Conservation (phyloP, 2,797 vertebrate species). For the Petrocephalus sullivani region DNA sequence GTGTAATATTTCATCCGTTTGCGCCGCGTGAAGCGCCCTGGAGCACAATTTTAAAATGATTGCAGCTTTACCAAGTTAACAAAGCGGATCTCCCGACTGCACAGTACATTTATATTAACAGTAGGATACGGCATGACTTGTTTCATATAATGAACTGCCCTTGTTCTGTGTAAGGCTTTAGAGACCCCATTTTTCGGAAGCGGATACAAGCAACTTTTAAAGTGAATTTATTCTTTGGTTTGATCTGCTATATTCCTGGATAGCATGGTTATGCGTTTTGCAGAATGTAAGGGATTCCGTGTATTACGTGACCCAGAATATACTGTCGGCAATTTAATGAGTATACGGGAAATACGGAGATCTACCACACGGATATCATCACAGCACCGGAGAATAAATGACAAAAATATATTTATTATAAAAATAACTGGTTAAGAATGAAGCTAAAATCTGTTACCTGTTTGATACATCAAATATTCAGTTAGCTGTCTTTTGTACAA, state of each 20-base stretch:
- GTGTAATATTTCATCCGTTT: constrained; percentile 13
- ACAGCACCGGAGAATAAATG: not conserved
- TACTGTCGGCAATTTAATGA: not conserved
- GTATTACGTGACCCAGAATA: not conserved
- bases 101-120: not conserved
- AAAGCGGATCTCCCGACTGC: not conserved
- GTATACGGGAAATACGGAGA: not conserved
- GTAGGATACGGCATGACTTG: not conserved
- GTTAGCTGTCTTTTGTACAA: not conserved
- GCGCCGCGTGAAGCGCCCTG: constrained; percentile 3
- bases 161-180: not conserved
- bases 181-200: not conserved
- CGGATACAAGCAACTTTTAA: not conserved
- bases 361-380: not conserved
- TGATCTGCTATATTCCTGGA: not conserved
- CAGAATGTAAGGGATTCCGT: not conserved
- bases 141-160: not conserved
- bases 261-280: not conserved
- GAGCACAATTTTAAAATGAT: constrained; percentile 11
- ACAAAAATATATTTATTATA: not conserved
- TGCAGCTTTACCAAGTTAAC: constrained; percentile 11
- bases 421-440: not conserved
- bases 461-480: not conserved
- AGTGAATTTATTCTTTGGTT: not conserved
- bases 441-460: not conserved